Base-by-base conservation (phyloP, 2,888 invertebrate genomes). In the Cordilura impudica region DNA sequence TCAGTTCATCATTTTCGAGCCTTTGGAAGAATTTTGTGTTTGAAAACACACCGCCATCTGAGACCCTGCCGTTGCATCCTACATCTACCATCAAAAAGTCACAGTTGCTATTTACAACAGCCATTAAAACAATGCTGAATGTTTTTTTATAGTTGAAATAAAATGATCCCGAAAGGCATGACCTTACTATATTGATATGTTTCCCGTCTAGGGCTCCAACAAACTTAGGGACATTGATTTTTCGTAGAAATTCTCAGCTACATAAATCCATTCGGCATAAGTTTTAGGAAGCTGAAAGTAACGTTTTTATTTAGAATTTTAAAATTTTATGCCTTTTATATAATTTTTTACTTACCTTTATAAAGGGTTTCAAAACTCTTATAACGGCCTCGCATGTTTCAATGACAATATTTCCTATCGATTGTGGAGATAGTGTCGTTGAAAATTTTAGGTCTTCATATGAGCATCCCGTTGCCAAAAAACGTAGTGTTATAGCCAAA, bases 141-240 rank as follows among this genome's bases (percentile, higher is more conserved):
- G 54, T 56, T n/a, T 66, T 66, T 56, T 74, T 74, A 16, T 66
- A 73, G n/a, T 73, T 75, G 21, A 61, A 76, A 21, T 60, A 67
- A 10, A 43, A 49, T 7, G 69, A 65, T 6, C 76, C 69, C 19
- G 49, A 63, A 3, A 49, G 12, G 0, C 51, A 16, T 21, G 76
- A 65, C 14, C 51, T 70, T 26, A 4, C 6, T 26, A 26, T 26
- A 4, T 26, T 6, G 3, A 26, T 65, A 21, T 73, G 74, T 23
- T 74, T 73, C 2, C 65, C 56, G 16, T 73, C 74, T 2, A 79
- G 4, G 18, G 72, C 76, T 21, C 67, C 76, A 35, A 66, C 18
- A 19, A 67, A 76, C 21, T 79, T 71, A 10, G 77, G 71, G 56
- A 76, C n/a, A n/a, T n/a, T n/a, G n/a, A n/a, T n/a, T n/a, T n/a